phyloP scores from a whole-genome alignment of 2,888 invertebrate species.

The Tipula confusa region DNA sequence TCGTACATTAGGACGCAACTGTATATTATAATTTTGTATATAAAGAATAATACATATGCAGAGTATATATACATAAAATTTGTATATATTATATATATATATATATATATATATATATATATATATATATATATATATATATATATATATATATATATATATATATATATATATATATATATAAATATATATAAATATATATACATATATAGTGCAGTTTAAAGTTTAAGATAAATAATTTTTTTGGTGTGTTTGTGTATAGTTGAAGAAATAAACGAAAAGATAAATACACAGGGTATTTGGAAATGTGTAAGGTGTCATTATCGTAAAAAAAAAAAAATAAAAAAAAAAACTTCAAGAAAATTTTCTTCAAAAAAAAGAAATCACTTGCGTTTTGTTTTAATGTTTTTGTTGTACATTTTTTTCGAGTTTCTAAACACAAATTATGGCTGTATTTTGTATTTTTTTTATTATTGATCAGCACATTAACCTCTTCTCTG shows the following conservation, averaged over 20 bases:
- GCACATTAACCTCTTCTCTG: background rate
- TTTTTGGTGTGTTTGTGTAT: background rate
- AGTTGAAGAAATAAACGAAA: background rate
- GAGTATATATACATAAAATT: background rate
- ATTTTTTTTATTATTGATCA: slow-evolving; percentile 25
- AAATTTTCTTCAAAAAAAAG: background rate
- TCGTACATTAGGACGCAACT: background rate
- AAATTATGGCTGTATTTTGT: slow-evolving; percentile 8
- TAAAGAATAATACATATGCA: background rate
- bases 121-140: background rate
- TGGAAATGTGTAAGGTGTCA: slow-evolving; percentile 12
- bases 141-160: background rate
- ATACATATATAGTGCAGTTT: background rate
- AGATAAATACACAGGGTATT: background rate
- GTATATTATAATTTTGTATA: background rate
- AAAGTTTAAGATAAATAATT: slow-evolving; percentile 13
- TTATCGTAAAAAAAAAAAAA: background rate
- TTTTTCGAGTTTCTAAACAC: slow-evolving; percentile 14
- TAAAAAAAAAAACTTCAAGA: background rate
- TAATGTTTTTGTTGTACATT: background rate
- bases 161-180: background rate
- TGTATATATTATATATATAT: background rate
- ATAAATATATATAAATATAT: background rate
- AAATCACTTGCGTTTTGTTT: slow-evolving; percentile 25
- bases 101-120: background rate